Evolutionary conservation across 2,888 invertebrate species (phyloP).

Genomic region (Acanthosepion esculentum): DNA sequence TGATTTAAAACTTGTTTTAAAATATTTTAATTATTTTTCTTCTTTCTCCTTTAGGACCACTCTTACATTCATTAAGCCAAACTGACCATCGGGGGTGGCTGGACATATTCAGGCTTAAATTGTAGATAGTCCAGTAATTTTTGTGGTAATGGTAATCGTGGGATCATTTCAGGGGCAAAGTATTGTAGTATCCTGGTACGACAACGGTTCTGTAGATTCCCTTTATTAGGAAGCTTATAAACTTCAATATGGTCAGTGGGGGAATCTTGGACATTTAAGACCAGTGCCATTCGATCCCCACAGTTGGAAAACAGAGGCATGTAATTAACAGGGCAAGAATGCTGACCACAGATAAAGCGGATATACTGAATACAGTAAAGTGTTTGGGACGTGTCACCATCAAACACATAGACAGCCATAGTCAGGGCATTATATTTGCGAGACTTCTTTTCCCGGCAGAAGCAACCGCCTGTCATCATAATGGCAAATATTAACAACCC

Average conservation of each 20-base stretch:
- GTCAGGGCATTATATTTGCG: conserved; percentile 70
- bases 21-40: not conserved
- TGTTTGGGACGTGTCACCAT: conserved; percentile 70
- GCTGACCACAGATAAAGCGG: conserved; percentile 71
- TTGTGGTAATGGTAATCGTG: conserved; percentile 70
- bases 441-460: conserved; percentile 70
- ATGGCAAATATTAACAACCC: conserved; percentile 72
- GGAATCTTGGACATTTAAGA: conserved; percentile 70
- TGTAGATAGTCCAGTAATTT: conserved; percentile 71
- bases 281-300: conserved; percentile 73
- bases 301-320: conserved; percentile 73
- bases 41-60: no score
- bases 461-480: conserved; percentile 69
- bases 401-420: conserved; percentile 72
- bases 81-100: conserved; percentile 36
- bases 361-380: conserved; percentile 74
- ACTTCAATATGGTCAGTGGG: conserved; percentile 71
- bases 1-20: not conserved
- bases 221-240: conserved; percentile 71
- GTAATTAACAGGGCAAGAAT: conserved; percentile 73
- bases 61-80: no score
- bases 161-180: conserved; percentile 64
- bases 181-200: conserved; percentile 70
- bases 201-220: conserved; percentile 71
- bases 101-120: conserved; percentile 71